Evolutionary conservation across 1,140 invertebrate genomes (phyloP).

Genomic region (Heliconius congener): DNA sequence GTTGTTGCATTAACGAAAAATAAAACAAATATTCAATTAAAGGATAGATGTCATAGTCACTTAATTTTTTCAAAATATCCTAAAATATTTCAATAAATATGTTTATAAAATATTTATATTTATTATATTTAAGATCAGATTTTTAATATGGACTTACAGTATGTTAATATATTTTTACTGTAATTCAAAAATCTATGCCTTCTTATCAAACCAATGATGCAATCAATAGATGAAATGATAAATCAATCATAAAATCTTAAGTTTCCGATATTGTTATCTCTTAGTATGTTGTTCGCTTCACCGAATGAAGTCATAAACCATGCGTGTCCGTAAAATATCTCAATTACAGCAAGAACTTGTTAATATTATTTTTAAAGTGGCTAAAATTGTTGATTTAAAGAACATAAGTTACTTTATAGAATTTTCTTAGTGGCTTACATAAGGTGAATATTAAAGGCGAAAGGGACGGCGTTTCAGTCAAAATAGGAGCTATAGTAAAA

Average conservation of each 20-base stretch:
- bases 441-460: slow-evolving; percentile 53
- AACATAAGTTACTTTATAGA: slow-evolving; percentile 49
- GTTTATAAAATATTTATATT: too few species aligned
- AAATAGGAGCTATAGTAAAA: slow-evolving; percentile 53
- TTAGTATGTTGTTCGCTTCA: slow-evolving; percentile 4
- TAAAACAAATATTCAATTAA: too few species aligned
- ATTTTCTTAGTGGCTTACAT: slow-evolving; percentile 49
- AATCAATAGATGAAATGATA: not conserved
- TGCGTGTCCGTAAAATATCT: slow-evolving; percentile 60
- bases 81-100: too few species aligned
- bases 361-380: slow-evolving; percentile 55
- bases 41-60: too few species aligned
- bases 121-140: too few species aligned
- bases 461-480: slow-evolving; percentile 50
- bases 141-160: not conserved
- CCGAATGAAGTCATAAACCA: slow-evolving; percentile 39
- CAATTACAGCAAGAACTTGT: slow-evolving; percentile 52
- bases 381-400: slow-evolving; percentile 49
- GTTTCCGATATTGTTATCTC: slow-evolving; percentile 38
- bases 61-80: too few species aligned
- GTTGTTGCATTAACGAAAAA: too few species aligned
- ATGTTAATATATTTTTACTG: not conserved
- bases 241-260: slow-evolving; percentile 12
- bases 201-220: not conserved
- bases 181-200: not conserved